phyloP scores from a whole-genome alignment of 1,140 invertebrate genomes.

The Macrobrachium rosenbergii region DNA sequence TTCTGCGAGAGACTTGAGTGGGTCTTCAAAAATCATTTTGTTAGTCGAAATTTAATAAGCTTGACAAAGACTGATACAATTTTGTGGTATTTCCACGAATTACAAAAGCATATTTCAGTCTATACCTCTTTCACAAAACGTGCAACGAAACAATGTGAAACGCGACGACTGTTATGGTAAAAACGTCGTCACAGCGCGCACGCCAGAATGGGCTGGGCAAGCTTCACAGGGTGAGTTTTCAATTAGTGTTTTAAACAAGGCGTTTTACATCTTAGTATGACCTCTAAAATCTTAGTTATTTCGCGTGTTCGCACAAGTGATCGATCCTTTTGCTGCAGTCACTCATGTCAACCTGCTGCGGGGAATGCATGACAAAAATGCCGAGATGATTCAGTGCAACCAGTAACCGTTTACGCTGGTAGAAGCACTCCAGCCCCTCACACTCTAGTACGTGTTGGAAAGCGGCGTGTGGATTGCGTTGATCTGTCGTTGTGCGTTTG shows the following conservation, averaged over 20 bases:
- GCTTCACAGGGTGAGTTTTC: conserved; percentile 23
- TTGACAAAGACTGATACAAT: neutral
- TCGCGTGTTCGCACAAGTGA: neutral
- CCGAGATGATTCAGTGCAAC: neutral
- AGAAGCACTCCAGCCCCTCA: conserved; percentile 26
- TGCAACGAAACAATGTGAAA: conserved; percentile 17
- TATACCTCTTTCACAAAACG: neutral
- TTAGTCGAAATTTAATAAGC: neutral
- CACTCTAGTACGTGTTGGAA: conserved; percentile 36
- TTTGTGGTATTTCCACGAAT: neutral
- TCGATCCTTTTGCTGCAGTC: too few relatives aligned
- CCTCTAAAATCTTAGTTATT: neutral
- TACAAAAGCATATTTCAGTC: neutral
- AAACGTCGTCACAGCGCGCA: conserved; percentile 3
- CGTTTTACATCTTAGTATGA: neutral
- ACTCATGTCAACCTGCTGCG: neutral
- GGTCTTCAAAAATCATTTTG: neutral
- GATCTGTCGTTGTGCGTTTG: neutral
- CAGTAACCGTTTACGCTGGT: conserved; percentile 12
- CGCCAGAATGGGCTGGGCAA: conserved; percentile 37
- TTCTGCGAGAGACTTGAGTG: neutral
- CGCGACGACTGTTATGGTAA: neutral
- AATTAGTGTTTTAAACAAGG: conserved; percentile 6
- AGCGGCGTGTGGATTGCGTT: conserved; percentile 38
- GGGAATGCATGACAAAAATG: neutral